Evolutionary conservation across 1,140 invertebrate genomes (phyloP), one percentile per base, ranked within the genome.

Genomic region (Amphibalanus amphitrite): DNA sequence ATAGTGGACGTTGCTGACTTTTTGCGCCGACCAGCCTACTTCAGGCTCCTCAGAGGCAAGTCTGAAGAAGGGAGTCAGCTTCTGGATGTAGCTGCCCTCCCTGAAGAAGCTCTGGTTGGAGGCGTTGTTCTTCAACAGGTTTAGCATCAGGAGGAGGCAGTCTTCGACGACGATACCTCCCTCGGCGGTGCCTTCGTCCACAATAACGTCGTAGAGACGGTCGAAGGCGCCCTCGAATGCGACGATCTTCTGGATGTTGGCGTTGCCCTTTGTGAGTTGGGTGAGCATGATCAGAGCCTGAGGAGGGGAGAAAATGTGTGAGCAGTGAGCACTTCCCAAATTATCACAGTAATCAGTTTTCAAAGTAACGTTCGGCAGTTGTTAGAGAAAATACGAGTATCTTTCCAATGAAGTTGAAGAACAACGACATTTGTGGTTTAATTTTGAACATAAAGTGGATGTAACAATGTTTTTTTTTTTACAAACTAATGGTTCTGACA

Each of bases 161-260:
- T 99, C 97, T 85, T 98, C 94, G 4, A 99, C 96, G 6, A 99
- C 92, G 71, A 99, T 96, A 33, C 95, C 95, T 70, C 95, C 96
- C 82, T 98, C 93, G 29, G 90, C 89, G 75, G 88, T 89, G 68
- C 94, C 95, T 83, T 99, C 97, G 75, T 92, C 88, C 0, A 82
- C 83, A 29, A 99, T 92, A 38, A 99, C 94, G 78, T 94, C 91
- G 76, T 98, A 91, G 59, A 99, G 83, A 74, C 91, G 85, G 82
- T 98, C 95, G 81, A 98, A 99, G 0, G 93, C 94, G 83, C 97
- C 98, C 83, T 99, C 95, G 83, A 98, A 99, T 0, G 95, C 97
- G 6, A 99, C 94, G 77, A 99, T 98, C 83, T 99, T 99, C 80
- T 99, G 97, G 76, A 99, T 95, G 80, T 97, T 97, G 0, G 93